Evolutionary conservation across 1,140 invertebrate species (phyloP).

Genomic region (Philopotamus ludificatus): DNA sequence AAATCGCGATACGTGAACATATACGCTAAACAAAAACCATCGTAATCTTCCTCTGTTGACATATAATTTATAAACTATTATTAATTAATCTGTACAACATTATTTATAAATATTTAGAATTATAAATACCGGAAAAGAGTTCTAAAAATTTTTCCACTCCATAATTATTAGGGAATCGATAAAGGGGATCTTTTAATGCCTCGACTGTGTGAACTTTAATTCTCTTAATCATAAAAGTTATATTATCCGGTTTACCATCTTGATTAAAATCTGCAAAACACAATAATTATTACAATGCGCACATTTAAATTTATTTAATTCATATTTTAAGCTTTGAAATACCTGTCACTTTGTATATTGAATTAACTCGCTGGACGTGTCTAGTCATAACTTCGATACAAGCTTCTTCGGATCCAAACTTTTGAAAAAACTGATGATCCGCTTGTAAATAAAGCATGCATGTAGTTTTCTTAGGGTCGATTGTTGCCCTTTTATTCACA

Average conservation of each 20-base stretch:
- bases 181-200: conserved; percentile 76
- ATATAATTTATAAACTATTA: conserved; percentile 40
- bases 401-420: conserved; percentile 89
- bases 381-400: conserved; percentile 94
- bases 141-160: conserved; percentile 93
- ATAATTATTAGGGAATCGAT: conserved; percentile 89
- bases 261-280: conserved; percentile 84
- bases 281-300: not conserved
- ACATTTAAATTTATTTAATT: not conserved
- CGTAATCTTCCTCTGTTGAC: conserved; percentile 89
- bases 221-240: conserved; percentile 94
- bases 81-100: not conserved
- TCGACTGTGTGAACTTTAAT: conserved; percentile 90
- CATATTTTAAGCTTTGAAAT: conserved; percentile 25
- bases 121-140: conserved; percentile 79
- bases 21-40: conserved; percentile 97
- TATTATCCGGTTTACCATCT: conserved; percentile 87
- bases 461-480: conserved; percentile 77
- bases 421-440: conserved; percentile 90
- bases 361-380: conserved; percentile 90
- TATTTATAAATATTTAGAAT: not conserved
- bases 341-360: conserved; percentile 89
- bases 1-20: conserved; percentile 99
- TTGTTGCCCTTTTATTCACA: conserved; percentile 69
- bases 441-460: conserved; percentile 94